Evolutionary conservation across 2,888 invertebrate species (phyloP).

Genomic region (Hydrotaea diabolus): DNA sequence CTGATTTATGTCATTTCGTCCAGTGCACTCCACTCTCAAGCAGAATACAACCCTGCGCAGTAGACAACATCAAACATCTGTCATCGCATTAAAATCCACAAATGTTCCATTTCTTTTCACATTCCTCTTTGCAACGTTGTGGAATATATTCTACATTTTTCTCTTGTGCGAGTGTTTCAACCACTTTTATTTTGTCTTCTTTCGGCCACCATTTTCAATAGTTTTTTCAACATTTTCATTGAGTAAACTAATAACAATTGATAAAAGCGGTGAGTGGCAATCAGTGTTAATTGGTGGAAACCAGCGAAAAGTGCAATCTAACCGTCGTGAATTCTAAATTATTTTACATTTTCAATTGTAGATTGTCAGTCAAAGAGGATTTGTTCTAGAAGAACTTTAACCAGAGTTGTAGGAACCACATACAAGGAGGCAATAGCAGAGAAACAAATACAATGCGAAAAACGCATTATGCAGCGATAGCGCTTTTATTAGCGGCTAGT

Average conservation of each 20-base stretch:
- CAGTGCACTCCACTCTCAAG: no score
- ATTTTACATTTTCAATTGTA: constrained; percentile 26
- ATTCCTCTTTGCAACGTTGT: constrained; percentile 15
- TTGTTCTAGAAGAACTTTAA: constrained; percentile 4
- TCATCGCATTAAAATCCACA: background rate
- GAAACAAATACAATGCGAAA: constrained; percentile 52
- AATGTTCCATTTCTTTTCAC: background rate
- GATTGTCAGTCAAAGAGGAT: constrained; percentile 8
- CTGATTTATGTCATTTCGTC: no score
- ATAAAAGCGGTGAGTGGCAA: constrained; percentile 61
- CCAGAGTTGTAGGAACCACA: constrained; percentile 19
- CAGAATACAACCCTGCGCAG: background rate
- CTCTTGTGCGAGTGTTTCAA: constrained; percentile 45
- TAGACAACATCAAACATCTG: background rate
- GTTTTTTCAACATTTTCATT: constrained; percentile 50
- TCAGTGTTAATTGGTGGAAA: constrained; percentile 41
- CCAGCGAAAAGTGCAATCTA: constrained; percentile 11
- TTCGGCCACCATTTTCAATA: constrained; percentile 56
- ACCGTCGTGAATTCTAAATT: background rate
- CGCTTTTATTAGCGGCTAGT: constrained; percentile 56
- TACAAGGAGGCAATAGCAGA: background rate
- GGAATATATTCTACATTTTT: constrained; percentile 56
- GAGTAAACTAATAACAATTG: constrained; percentile 50
- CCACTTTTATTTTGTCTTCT: constrained; percentile 57
- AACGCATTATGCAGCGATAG: constrained; percentile 53